phyloP scores from a whole-genome alignment of 37 sponge, comb jelly and placozoan genomes.

The Ephydatia muelleri region DNA sequence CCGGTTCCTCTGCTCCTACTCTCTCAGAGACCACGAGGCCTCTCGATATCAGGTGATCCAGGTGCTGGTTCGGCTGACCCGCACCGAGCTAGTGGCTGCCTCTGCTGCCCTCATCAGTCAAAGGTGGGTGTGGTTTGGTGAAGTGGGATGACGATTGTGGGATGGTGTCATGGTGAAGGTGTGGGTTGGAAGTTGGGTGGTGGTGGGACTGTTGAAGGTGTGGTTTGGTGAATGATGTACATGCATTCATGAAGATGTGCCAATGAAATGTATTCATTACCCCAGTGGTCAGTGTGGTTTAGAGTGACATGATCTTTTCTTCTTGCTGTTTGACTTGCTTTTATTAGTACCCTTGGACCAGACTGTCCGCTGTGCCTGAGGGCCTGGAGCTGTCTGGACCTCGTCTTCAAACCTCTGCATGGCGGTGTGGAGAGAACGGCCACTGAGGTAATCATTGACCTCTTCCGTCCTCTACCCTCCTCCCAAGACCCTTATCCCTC shows the following conservation, averaged over 20 bases:
- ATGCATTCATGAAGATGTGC: background rate
- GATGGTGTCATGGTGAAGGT: background rate
- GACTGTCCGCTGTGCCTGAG: background rate
- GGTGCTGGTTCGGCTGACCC: constrained; percentile 27
- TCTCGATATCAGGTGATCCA: constrained; percentile 53
- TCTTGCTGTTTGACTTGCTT: too few species aligned
- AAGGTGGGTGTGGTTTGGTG: constrained; percentile 8
- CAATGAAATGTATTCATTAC: too few species aligned
- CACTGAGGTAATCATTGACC: constrained; percentile 37
- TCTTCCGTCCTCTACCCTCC: constrained; percentile 45
- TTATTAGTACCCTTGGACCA: background rate
- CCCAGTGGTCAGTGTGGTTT: too few species aligned
- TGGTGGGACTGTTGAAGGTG: background rate
- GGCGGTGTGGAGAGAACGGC: constrained; percentile 20
- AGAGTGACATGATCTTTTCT: too few species aligned
- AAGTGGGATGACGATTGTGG: background rate
- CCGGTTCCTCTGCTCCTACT: background rate
- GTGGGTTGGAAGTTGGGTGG: background rate
- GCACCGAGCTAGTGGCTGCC: constrained; percentile 8
- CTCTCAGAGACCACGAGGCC: constrained; percentile 49
- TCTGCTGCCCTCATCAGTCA: background rate
- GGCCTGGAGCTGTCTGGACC: constrained; percentile 46
- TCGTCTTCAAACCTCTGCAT: constrained; percentile 36
- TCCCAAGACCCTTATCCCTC: too few species aligned
- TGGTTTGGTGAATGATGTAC: background rate